These are phyloP conservation scores for Siphlonurus alternatus DNA, from an alignment of 2,888 invertebrate genomes.

Conservation along the genomic window DNA sequence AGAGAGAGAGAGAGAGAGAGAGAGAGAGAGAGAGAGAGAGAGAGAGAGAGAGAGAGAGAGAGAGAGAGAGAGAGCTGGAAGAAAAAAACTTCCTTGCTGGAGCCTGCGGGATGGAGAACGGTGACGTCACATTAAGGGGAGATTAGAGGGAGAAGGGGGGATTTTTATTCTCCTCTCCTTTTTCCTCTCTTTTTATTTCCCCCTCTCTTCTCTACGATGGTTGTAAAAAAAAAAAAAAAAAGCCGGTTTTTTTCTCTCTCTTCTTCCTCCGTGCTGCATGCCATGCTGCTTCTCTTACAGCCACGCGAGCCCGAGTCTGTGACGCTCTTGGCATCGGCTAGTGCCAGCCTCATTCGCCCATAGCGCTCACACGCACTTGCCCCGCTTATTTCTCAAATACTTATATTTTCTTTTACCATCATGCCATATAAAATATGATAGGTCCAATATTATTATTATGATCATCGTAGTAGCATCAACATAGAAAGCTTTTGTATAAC, in stretches of 20 bases:
- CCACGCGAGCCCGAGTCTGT: not conserved
- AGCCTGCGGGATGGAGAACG: not conserved
- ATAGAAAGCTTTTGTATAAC: too few relatives aligned
- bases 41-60: too few relatives aligned
- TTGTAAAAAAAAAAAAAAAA: too few relatives aligned
- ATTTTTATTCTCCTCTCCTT: not conserved
- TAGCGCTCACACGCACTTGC: not conserved
- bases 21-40: too few relatives aligned
- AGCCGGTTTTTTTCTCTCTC: not conserved
- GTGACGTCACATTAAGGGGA: not conserved
- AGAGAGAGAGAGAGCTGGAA: not conserved
- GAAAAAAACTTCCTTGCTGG: too few relatives aligned
- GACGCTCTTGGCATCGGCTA: not conserved
- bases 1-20: too few relatives aligned
- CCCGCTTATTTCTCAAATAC: not conserved
- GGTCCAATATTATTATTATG: not conserved
- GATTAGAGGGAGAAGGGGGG: too few relatives aligned
- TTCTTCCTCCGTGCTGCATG: not conserved
- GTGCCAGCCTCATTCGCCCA: not conserved
- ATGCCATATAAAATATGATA: not conserved
- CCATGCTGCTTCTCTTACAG: not conserved
- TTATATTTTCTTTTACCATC: not conserved
- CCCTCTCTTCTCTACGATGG: not conserved
- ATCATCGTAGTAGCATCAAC: too few relatives aligned
- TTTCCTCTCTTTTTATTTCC: not conserved